Conservation (phyloP, 2,113 vertebrate genomes). For the Aphyosemion australe region DNA sequence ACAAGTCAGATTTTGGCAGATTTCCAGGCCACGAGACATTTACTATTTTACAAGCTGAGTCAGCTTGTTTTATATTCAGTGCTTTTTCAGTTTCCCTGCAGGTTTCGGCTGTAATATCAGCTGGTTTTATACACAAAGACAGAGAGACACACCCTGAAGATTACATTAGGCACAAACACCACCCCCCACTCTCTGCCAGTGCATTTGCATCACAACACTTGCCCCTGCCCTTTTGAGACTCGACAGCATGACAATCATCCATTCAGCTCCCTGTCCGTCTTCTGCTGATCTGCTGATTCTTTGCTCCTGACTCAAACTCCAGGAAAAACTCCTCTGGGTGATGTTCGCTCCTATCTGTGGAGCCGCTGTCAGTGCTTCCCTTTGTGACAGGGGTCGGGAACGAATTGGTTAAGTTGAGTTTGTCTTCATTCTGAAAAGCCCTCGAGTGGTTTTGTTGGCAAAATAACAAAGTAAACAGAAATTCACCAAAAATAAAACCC, state of each 20-base stretch:
- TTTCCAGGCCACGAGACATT: no score
- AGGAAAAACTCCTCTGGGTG: not conserved
- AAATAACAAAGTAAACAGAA: no score
- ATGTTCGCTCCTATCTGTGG: not conserved
- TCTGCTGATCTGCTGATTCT: slow-evolving; percentile 40
- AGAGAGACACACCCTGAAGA: slow-evolving; percentile 56
- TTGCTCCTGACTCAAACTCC: slow-evolving; percentile 26
- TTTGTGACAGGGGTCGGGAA: not conserved
- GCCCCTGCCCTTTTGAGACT: slow-evolving; percentile 73
- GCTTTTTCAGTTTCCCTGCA: not conserved
- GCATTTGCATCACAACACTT: slow-evolving; percentile 77
- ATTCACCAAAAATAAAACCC: no score
- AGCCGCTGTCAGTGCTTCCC: not conserved
- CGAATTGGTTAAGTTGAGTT: slow-evolving; percentile 18
- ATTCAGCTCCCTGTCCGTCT: slow-evolving; percentile 52
- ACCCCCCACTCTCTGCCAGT: slow-evolving; percentile 47
- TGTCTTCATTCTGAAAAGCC: no score
- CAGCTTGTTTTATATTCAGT: not conserved
- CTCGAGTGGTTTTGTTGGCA: no score
- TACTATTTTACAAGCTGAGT: not conserved
- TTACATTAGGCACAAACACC: slow-evolving; percentile 45
- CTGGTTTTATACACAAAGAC: not conserved
- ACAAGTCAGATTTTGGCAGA: no score
- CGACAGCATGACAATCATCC: slow-evolving; percentile 70
- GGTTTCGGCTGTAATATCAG: not conserved